These are phyloP conservation scores for Perca flavescens DNA, from an alignment of 2,113 vertebrate genomes.

Conservation along the genomic window DNA sequence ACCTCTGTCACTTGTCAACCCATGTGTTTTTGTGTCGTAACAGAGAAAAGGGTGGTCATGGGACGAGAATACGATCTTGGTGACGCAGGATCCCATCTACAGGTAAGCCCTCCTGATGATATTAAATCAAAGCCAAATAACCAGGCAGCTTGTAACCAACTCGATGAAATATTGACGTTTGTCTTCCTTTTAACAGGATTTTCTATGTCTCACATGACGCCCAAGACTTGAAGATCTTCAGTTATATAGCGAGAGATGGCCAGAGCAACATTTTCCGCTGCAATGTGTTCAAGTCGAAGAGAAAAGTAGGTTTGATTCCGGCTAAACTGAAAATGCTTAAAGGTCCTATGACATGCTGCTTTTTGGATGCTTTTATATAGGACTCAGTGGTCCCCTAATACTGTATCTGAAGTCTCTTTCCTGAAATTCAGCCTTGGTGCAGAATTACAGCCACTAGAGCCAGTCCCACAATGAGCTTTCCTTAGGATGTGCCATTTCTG, in stretches of 20 bases:
- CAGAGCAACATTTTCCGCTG: constrained; percentile 94
- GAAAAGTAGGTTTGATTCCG: constrained; percentile 87
- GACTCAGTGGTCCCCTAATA: too few species aligned
- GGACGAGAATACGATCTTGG: constrained; percentile 91
- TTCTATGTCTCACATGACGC: constrained; percentile 98
- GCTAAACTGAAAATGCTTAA: too few species aligned
- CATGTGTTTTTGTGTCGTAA: constrained; percentile 24
- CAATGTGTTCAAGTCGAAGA: constrained; percentile 98
- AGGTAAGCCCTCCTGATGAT: constrained; percentile 80
- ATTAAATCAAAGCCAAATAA: background rate
- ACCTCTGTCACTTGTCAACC: background rate
- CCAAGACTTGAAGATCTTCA: constrained; percentile 98
- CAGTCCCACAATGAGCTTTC: too few species aligned
- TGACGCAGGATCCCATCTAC: constrained; percentile 97
- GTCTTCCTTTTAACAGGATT: constrained; percentile 85
- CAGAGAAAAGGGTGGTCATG: constrained; percentile 95
- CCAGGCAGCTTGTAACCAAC: background rate
- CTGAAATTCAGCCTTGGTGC: too few species aligned
- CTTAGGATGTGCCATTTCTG: too few species aligned
- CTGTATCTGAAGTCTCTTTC: too few species aligned
- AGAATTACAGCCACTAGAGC: too few species aligned
- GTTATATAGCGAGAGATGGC: constrained; percentile 96
- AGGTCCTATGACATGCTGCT: too few species aligned
- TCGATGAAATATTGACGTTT: background rate
- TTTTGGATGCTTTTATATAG: too few species aligned